These are phyloP conservation scores for Phalacrocorax carbo DNA, from an alignment of 2,113 vertebrate species.

Conservation along the genomic window DNA sequence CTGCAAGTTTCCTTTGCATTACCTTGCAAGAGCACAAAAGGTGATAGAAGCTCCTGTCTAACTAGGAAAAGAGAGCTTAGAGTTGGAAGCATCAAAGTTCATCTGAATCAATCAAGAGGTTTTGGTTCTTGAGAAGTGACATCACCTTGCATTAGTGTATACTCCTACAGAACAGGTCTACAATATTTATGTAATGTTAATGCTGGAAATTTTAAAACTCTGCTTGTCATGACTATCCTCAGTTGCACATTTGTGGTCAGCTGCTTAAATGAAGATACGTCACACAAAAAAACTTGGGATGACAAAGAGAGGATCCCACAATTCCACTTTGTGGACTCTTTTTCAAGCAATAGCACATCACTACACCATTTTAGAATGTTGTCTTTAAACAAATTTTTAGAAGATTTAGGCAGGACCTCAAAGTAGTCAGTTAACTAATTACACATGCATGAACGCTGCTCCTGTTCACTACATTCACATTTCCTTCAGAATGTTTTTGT, in stretches of 20 bases:
- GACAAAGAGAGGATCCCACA: neutral
- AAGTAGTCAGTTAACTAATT: slow-evolving; percentile 14
- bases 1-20: neutral
- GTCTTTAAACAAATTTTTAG: neutral
- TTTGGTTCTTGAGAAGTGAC: neutral
- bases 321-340: neutral
- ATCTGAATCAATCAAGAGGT: neutral
- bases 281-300: neutral
- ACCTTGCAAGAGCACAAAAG: neutral
- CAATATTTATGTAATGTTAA: neutral
- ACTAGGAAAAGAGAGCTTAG: neutral
- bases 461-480: neutral
- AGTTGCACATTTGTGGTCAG: neutral
- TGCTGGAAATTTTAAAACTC: neutral
- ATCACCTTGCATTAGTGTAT: neutral
- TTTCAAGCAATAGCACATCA: neutral
- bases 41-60: neutral
- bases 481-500: slow-evolving; percentile 15
- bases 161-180: neutral
- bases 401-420: slow-evolving; percentile 20
- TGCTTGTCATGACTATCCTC: neutral
- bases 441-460: neutral
- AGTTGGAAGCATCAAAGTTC: neutral
- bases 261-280: neutral
- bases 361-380: neutral